A percentile compares a stretch with the other conserved stretches of the same genome.
Evolutionary conservation across 2,888 invertebrate genomes (phyloP).

Genomic region (Andrena praecox): DNA sequence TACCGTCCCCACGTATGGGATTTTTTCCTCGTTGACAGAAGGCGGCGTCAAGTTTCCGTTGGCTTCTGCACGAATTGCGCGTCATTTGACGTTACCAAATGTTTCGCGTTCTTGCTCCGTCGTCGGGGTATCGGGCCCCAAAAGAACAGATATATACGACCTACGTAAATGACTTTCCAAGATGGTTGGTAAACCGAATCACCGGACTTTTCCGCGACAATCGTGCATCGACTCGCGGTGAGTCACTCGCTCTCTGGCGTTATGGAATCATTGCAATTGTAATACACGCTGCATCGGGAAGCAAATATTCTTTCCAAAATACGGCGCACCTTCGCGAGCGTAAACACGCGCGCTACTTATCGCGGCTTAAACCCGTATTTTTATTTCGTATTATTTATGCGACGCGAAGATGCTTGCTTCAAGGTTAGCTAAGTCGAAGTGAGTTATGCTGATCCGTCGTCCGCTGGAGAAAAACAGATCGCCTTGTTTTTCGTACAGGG

Average conservation of each 20-base stretch:
- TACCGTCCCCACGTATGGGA: background rate
- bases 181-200: conserved; percentile 24
- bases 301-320: background rate
- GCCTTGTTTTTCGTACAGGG: conserved; percentile 5
- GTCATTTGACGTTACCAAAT: conserved; percentile 36
- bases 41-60: conserved; percentile 35
- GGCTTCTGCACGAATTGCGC: conserved; percentile 37
- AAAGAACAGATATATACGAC: conserved; percentile 9
- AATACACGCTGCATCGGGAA: background rate
- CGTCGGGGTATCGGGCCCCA: background rate
- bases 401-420: conserved; percentile 57
- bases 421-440: conserved; percentile 71
- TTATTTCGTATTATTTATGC: conserved; percentile 46
- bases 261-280: background rate
- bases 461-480: conserved; percentile 30
- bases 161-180: conserved; percentile 15
- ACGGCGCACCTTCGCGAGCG: background rate
- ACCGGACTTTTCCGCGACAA: conserved; percentile 10
- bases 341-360: conserved; percentile 16
- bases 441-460: conserved; percentile 53
- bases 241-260: background rate
- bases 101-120: background rate
- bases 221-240: background rate
- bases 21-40: conserved; percentile 46
- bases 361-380: conserved; percentile 8